These are phyloP conservation scores for Triops longicaudatus DNA, from an alignment of 1,140 invertebrate genomes.

Conservation along the genomic window DNA sequence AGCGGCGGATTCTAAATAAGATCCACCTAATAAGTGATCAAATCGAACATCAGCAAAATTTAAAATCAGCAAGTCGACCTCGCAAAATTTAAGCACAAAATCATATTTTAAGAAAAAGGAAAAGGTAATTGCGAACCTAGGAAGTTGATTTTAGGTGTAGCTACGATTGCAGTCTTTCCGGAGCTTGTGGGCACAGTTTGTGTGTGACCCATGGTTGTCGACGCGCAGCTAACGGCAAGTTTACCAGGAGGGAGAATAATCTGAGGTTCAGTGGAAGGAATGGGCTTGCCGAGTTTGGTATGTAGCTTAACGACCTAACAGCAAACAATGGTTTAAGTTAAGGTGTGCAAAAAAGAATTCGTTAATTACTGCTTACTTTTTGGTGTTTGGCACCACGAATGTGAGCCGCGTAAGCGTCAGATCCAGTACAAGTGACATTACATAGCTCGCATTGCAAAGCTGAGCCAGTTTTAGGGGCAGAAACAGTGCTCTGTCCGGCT, in stretches of 20 bases:
- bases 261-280: slow-evolving; percentile 89
- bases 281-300: slow-evolving; percentile 93
- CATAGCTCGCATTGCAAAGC: slow-evolving; percentile 60
- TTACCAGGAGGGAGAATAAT: slow-evolving; percentile 45
- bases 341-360: neutral
- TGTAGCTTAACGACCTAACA: slow-evolving; percentile 78
- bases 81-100: too few species aligned
- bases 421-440: slow-evolving; percentile 94
- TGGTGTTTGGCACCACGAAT: slow-evolving; percentile 95
- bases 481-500: slow-evolving; percentile 43
- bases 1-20: neutral
- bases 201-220: slow-evolving; percentile 6
- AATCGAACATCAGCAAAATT: too few species aligned
- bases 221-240: slow-evolving; percentile 14
- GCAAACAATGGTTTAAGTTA: slow-evolving; percentile 27
- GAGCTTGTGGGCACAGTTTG: slow-evolving; percentile 29
- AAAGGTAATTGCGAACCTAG: slow-evolving; percentile 48
- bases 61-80: neutral
- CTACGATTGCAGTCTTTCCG: slow-evolving; percentile 52
- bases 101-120: too few species aligned
- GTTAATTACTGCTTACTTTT: slow-evolving; percentile 49
- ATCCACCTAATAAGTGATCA: slow-evolving; percentile 21
- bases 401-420: slow-evolving; percentile 95
- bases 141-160: slow-evolving; percentile 81
- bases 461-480: slow-evolving; percentile 37